phyloP scores from a whole-genome alignment of 1,140 invertebrate species.

The Neocloeon triangulifer region DNA sequence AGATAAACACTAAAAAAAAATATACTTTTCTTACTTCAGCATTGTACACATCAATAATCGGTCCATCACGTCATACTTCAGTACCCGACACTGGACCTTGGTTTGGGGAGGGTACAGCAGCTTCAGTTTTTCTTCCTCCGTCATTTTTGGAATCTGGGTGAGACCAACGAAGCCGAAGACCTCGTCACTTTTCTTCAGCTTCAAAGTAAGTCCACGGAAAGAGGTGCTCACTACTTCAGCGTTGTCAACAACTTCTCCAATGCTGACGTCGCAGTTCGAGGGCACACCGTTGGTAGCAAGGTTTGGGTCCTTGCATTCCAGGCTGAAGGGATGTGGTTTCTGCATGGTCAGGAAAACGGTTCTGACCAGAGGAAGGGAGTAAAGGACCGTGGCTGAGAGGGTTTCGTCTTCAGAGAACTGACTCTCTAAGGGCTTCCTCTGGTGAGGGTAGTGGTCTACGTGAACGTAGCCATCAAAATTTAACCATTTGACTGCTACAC shows the following conservation, averaged over 20 bases:
- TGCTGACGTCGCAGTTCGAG: conserved; percentile 13
- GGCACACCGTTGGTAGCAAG: conserved; percentile 7
- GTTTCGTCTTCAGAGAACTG: conserved; percentile 18
- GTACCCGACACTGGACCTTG: conserved; percentile 27
- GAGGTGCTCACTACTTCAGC: conserved; percentile 21
- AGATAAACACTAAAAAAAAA: too few relatives aligned
- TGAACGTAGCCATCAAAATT: conserved; percentile 26
- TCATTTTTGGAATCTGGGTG: conserved; percentile 9
- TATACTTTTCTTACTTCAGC: conserved; percentile 21
- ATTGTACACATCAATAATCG: conserved; percentile 30
- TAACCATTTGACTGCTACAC: conserved; percentile 29
- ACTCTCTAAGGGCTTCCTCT: conserved; percentile 12
- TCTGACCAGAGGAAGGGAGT: conserved; percentile 39
- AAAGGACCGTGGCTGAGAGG: conserved; percentile 32
- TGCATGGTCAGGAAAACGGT: conserved; percentile 30
- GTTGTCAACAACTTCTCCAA: conserved; percentile 25
- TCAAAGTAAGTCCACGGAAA: conserved; percentile 25
- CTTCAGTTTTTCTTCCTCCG: conserved; percentile 17
- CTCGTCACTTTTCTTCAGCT: conserved; percentile 22
- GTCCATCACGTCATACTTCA: conserved; percentile 29
- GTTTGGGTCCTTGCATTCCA: conserved; percentile 15
- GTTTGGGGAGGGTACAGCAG: conserved; percentile 22
- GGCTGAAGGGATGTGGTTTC: conserved; percentile 16
- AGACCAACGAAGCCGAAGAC: conserved; percentile 28
- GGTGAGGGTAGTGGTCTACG: conserved; percentile 20